Conservation (phyloP, 2,888 invertebrate species). For the Argyresthia goedartella region DNA sequence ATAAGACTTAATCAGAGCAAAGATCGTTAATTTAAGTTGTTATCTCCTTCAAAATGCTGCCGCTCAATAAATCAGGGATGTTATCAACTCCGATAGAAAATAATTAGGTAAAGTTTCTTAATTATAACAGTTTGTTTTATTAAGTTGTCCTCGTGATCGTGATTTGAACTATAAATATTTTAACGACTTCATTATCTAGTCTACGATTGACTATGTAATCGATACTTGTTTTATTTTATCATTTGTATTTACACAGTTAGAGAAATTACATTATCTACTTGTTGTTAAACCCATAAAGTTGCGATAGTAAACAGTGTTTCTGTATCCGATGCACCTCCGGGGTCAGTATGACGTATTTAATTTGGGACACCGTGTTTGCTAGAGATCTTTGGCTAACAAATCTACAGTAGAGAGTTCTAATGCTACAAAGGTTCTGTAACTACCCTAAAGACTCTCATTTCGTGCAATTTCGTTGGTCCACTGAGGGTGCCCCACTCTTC, state of each 20-base stretch:
- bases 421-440: neutral
- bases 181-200: conserved; percentile 4
- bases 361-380: too few species aligned
- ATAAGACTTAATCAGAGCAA: conserved; percentile 40
- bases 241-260: too few species aligned
- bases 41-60: conserved; percentile 37
- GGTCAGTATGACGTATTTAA: too few species aligned
- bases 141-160: conserved; percentile 14
- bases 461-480: conserved; percentile 14
- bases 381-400: neutral
- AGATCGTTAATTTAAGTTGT: conserved; percentile 45
- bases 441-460: conserved; percentile 10
- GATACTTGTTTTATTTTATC: too few species aligned
- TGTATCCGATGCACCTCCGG: too few species aligned
- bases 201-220: too few species aligned
- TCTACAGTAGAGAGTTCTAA: neutral
- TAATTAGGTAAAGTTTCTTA: conserved; percentile 54
- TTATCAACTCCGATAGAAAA: conserved; percentile 53
- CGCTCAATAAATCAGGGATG: conserved; percentile 49
- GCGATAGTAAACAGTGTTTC: too few species aligned
- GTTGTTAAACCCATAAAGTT: too few species aligned
- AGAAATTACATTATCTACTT: too few species aligned
- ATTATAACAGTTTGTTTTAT: conserved; percentile 39
- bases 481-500: conserved; percentile 32
- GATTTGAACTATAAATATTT: neutral